Evolutionary conservation across 35 echinoderm and acorn worm genomes (phyloP).

Genomic region (Eucidaris tribuloides): DNA sequence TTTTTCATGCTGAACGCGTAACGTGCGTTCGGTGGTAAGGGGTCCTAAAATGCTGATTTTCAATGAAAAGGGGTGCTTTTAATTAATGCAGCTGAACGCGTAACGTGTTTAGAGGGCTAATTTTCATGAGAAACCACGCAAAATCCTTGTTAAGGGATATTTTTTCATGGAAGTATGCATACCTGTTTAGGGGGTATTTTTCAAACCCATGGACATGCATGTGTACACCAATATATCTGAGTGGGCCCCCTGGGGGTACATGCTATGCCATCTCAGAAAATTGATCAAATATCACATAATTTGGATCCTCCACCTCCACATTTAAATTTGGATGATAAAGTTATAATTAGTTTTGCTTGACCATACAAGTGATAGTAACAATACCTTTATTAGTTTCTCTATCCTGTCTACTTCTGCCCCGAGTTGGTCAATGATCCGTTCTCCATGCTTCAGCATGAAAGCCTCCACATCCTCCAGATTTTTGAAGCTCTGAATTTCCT

Average conservation of each 20-base stretch:
- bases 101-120: background rate
- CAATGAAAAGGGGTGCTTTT: too few relatives aligned
- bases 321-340: background rate
- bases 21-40: background rate
- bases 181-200: too few relatives aligned
- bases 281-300: conserved; percentile 10
- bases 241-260: background rate
- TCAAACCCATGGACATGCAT: too few relatives aligned
- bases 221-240: too few relatives aligned
- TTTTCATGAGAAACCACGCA: too few relatives aligned
- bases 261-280: background rate
- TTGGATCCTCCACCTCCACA: background rate
- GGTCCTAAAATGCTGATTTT: too few relatives aligned
- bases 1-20: too few relatives aligned
- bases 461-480: conserved; percentile 76
- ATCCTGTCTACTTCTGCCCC: conserved; percentile 91
- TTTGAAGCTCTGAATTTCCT: conserved; percentile 67
- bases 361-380: background rate
- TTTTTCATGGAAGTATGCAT: too few relatives aligned
- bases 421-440: conserved; percentile 76
- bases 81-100: too few relatives aligned
- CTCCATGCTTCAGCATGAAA: conserved; percentile 93
- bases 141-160: too few relatives aligned
- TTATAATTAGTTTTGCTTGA: background rate
- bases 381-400: conserved; percentile 91